Conservation (phyloP, 2,888 invertebrate genomes). For the Lasioglossum vierecki region DNA sequence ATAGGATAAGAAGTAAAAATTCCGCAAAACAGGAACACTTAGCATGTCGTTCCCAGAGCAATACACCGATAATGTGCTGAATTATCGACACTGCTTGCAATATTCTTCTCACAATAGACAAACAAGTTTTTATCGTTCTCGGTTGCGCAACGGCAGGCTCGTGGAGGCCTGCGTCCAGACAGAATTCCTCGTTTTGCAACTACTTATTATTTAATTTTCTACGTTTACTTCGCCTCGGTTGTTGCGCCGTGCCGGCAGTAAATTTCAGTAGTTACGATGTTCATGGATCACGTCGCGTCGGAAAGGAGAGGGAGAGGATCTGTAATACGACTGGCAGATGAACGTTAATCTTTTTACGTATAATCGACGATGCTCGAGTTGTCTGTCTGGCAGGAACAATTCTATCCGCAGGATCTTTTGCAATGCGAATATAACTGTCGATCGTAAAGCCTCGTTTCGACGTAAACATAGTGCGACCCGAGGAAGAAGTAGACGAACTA, state of each 20-base stretch:
- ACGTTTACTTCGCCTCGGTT: neutral
- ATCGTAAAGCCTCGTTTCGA: conserved; percentile 47
- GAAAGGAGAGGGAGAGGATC: neutral
- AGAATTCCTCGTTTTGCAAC: conserved; percentile 17
- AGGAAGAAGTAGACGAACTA: conserved; percentile 31
- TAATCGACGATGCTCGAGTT: conserved; percentile 37
- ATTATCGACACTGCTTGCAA: neutral
- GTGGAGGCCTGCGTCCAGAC: neutral
- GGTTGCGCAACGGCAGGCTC: conserved; percentile 2
- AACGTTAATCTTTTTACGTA: conserved; percentile 42
- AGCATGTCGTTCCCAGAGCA: neutral
- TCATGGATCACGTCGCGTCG: neutral
- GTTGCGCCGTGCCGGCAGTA: neutral
- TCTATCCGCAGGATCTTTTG: conserved; percentile 41
- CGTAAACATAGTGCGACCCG: conserved; percentile 35
- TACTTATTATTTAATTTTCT: conserved; percentile 31
- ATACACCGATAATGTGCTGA: neutral
- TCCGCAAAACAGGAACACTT: neutral
- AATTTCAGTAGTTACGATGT: conserved; percentile 16
- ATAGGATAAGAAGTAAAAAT: neutral
- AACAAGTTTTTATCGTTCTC: neutral
- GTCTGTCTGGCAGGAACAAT: conserved; percentile 34
- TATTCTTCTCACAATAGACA: neutral
- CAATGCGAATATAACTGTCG: conserved; percentile 46
- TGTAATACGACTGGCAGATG: conserved; percentile 24